Evolutionary conservation across 2,113 vertebrate species (phyloP).

Genomic region (Acrocephalus kingi): DNA sequence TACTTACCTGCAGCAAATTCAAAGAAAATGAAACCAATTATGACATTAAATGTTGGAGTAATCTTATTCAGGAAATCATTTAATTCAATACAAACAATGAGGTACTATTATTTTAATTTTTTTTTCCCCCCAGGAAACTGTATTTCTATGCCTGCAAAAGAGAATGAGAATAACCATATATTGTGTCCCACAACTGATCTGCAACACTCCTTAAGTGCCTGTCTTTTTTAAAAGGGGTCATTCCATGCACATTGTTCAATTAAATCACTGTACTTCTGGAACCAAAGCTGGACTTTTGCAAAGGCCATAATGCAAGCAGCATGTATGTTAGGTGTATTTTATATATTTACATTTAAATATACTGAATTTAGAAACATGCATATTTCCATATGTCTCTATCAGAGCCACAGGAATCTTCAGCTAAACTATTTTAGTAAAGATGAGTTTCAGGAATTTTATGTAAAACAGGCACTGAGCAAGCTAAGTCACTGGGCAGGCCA

Average conservation of each 20-base stretch:
- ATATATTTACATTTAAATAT: background rate
- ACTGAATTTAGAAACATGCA: background rate
- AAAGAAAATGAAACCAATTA: background rate
- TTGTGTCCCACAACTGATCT: background rate
- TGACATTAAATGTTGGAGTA: background rate
- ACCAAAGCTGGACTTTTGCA: background rate
- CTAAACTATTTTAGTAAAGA: slow-evolving; percentile 24
- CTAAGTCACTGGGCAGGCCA: background rate
- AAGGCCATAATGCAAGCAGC: background rate
- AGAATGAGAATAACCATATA: background rate
- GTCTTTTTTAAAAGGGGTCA: background rate
- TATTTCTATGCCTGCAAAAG: background rate
- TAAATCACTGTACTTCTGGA: background rate
- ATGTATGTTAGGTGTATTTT: background rate
- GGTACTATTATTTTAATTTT: background rate
- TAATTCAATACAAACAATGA: background rate
- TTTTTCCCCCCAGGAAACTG: background rate
- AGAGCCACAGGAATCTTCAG: slow-evolving; percentile 15
- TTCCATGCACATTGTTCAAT: background rate
- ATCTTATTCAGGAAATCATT: background rate
- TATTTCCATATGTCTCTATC: background rate
- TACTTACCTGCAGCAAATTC: background rate
- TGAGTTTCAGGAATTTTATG: slow-evolving; percentile 38
- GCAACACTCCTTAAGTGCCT: background rate
- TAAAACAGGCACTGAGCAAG: slow-evolving; percentile 17